Base-by-base conservation (phyloP, 2,113 vertebrate species). In the Conger conger region DNA sequence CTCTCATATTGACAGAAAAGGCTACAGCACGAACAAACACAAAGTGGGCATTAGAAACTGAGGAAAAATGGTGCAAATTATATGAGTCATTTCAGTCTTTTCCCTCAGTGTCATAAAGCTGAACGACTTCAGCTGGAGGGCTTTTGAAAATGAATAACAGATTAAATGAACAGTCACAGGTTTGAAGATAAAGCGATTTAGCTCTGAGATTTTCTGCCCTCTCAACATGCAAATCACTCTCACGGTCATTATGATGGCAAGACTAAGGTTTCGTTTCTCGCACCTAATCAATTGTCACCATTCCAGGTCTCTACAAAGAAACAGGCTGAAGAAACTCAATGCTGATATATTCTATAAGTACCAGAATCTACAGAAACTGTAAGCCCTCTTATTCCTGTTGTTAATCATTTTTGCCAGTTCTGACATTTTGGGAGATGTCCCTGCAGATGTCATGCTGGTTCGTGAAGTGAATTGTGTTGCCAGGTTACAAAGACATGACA, bases 241-340 rank as follows among this genome's bases (percentile, higher is more conserved):
- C 15, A 73, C n/a, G 2, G 68, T 73, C n/a, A 27, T 27, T 63
- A 27, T 33, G 4, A 9, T 33, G 27, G 11, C 68, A 73, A 13
- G 45, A 9, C 15, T 15, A 11, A 13, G 4, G n/a, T 33, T 13
- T n/a, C 15, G 6, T 73, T 33, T 73, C 9, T 73, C 2, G 30
- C 79, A 30, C 27, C 33, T 86, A 38, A 38, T 54, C n/a, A 50
- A 13, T 36, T 80, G 36, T 85, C 40, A 0, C 0, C 76, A 27
- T 76, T 88, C 57, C 92, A 99, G 98, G 97, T 99, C 97, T 73
- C 94, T 99, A 40, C 95, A 96, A 89, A 89, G 89, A 91, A 99
- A 99, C 91, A 91, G 91, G 45, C 91, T 99, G 73, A 94, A 91
- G 86, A 96, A 93, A 79, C 96, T 99, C 91, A 94, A 92, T 85